Base-by-base conservation (phyloP, 2,888 invertebrate species). In the Kryphioiulus occultus region DNA sequence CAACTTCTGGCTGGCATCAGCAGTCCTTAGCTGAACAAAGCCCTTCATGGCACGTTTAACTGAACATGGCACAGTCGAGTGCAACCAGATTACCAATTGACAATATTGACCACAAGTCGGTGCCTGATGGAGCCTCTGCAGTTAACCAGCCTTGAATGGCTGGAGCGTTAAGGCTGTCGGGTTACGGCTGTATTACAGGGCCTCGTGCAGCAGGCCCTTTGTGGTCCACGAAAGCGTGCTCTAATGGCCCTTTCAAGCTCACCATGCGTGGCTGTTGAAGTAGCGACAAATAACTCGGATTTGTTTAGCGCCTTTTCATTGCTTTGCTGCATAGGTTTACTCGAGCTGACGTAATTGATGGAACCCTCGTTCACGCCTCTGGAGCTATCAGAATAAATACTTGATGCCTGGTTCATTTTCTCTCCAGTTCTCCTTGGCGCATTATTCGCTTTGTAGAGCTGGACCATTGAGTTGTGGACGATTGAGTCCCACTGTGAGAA, bases 311-410 rank as follows among this genome's bases (percentile, higher is more conserved):
- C 86, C 68, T 86, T 86, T 86, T 86, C 85, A 44, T 85, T 22
- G 85, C 85, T 44, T 1, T 15, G 4, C 3, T 5, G 47, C 53
- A 86, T 53, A 53, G 26, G 86, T 86, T 44, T 26, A 68, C 12
- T 30, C 32, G 19, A 59, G 53, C 39, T 86, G 86, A 86, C 68
- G 59, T 86, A 86, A 86, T 86, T 59, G 59, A 32, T 32, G 19
- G 42, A 86, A 68, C 26, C 32, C 30, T 30, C 30, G 68, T 86
- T 86, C 30, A 86, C 86, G 86, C 86, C 86, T 86, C 19, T 78
- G 86, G 19, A 86, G 59, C 86, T 86, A 86, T 86, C 86, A 68
- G 86, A 86, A 86, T 86, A 86, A 86, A 86, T 86, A 86, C 86
- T 86, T 86, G 86, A 86, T 86, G 53, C 86, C 15, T 59, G 86